Percentiles rank a stretch among this genome's conserved stretches.
Conservation (phyloP, 2,797 vertebrate species). For the Macrochelys suwanniensis region DNA sequence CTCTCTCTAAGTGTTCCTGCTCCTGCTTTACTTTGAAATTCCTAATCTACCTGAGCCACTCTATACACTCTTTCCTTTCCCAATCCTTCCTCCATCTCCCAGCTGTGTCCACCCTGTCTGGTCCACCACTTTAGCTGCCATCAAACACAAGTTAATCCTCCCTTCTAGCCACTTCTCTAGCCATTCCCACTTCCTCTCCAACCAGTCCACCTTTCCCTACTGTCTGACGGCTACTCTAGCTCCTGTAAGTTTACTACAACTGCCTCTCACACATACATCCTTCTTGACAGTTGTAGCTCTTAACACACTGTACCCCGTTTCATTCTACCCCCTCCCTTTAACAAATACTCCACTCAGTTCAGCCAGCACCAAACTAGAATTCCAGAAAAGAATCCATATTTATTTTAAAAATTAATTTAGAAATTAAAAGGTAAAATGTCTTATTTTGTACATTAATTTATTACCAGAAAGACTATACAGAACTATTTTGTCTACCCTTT, state of each 20-base stretch:
- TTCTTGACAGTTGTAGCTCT: rapidly evolving
- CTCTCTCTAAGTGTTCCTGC: not conserved
- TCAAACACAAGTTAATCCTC: not conserved
- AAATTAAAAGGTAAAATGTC: conserved; percentile 18
- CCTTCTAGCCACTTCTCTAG: not conserved
- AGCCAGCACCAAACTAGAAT: not conserved
- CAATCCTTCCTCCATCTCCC: not conserved
- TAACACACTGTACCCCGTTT: not conserved
- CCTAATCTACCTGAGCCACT: not conserved
- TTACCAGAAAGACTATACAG: conserved; percentile 29
- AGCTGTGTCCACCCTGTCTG: not conserved
- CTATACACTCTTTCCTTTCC: not conserved
- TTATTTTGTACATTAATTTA: conserved; percentile 40
- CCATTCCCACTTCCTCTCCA: not conserved
- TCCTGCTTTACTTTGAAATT: not conserved
- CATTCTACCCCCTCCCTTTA: not conserved
- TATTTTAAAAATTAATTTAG: conserved; percentile 55
- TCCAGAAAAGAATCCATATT: conserved; percentile 20
- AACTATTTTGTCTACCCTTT: conserved; percentile 47
- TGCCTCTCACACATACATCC: not conserved
- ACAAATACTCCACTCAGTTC: not conserved
- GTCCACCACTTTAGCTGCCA: not conserved
- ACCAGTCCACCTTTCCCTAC: not conserved
- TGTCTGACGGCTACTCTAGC: not conserved
- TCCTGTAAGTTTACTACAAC: not conserved